Evolutionary conservation across 2,797 vertebrate genomes (phyloP), one percentile per base, ranked within the genome.

Genomic region (Pipistrellus kuhlii): DNA sequence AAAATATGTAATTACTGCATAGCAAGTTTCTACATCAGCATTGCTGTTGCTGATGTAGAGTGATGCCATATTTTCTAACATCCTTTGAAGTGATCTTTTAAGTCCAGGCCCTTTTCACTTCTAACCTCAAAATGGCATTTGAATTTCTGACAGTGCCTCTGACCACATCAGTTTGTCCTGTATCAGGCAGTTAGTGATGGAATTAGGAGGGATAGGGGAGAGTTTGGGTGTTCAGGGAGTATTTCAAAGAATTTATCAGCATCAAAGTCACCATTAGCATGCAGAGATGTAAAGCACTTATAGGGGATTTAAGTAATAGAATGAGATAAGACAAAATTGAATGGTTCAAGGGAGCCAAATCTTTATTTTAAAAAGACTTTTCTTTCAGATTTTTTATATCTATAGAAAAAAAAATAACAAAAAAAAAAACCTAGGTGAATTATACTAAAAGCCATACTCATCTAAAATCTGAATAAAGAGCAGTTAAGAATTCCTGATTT

Each of bases 231-330:
- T 73, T 81, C 21, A 84, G 32, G 62, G 59, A 30, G 0, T 17
- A 32, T 72, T 94, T 46, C 53, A 68, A 69, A 69, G 15, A 72
- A 76, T 71, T 92, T 86, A 17, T 93, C 41, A 48, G 18, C 12
- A 86, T 81, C n/a, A 80, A 57, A 53, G n/a, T 91, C 59, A 86
- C 18, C 15, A 77, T 88, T 76, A 81, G 46, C 64, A 83, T 41
- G 15, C 27, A 48, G 32, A 93, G 4, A 94, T n/a, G 23, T 59
- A 92, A 81, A 88, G 46, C 38, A 87, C 2, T 48, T 55, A 23
- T 35, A 41, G 3, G 83, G 41, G 32, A 64, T 78, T 90, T 94
- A 91, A 92, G 35, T 38, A 76, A 88, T 38, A 57, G 20, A 88
- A 90, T n/a, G 13, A 94, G 27, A 81, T 51, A 83, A 57, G 30